These are phyloP conservation scores for Carcina quercana DNA, from an alignment of 2,888 invertebrate genomes.

Conservation along the genomic window DNA sequence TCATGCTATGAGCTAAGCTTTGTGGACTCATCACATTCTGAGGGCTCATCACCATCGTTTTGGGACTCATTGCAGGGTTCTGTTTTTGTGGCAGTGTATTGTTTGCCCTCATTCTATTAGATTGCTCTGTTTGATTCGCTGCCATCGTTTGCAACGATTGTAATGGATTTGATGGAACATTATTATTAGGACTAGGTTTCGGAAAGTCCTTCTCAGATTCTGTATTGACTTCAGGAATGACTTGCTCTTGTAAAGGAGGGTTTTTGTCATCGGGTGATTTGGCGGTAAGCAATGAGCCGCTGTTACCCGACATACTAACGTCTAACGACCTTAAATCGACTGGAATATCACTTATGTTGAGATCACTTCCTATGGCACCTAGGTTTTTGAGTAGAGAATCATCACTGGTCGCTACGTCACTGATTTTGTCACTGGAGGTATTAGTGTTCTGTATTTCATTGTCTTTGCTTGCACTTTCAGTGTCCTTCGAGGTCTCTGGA, in stretches of 20 bases:
- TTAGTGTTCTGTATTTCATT: slow-evolving; percentile 48
- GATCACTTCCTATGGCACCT: slow-evolving; percentile 75
- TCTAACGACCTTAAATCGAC: slow-evolving; percentile 72
- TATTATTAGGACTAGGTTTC: slow-evolving; percentile 37
- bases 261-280: slow-evolving; percentile 60
- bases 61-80: slow-evolving; percentile 43
- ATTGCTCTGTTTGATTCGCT: slow-evolving; percentile 54
- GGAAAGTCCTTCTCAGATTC: slow-evolving; percentile 48
- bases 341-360: slow-evolving; percentile 74
- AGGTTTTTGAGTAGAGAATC: slow-evolving; percentile 70
- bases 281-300: slow-evolving; percentile 54
- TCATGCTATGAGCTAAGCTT: slow-evolving; percentile 54
- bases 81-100: slow-evolving; percentile 53
- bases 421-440: slow-evolving; percentile 65
- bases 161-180: slow-evolving; percentile 42
- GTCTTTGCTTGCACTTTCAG: slow-evolving; percentile 60
- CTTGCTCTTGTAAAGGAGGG: slow-evolving; percentile 54
- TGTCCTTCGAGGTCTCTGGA: slow-evolving; percentile 35
- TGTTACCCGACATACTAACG: slow-evolving; percentile 71
- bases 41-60: slow-evolving; percentile 53
- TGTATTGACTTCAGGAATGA: slow-evolving; percentile 48
- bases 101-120: slow-evolving; percentile 48
- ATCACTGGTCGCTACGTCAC: slow-evolving; percentile 69
- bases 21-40: slow-evolving; percentile 60
- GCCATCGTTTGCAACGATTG: slow-evolving; percentile 63